phyloP scores from a whole-genome alignment of 2,797 vertebrate genomes.

The Babyrousa celebensis region DNA sequence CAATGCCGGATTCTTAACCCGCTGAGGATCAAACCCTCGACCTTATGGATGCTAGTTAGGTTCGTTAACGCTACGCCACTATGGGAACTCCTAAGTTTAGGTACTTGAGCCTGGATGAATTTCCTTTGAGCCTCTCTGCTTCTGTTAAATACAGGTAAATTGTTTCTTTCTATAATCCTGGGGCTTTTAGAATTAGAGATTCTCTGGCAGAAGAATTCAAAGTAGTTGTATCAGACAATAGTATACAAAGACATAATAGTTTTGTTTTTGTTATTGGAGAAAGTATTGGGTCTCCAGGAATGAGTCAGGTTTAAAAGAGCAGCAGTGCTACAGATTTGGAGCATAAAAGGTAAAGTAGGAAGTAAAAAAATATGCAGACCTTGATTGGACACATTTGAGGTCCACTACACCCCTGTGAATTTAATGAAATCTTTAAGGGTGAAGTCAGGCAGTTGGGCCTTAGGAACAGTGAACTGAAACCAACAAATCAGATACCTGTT shows the following conservation, averaged over 20 bases:
- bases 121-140: neutral
- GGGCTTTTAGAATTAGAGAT: conserved; percentile 21
- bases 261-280: conserved; percentile 28
- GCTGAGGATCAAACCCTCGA: too few species aligned
- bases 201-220: neutral
- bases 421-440: conserved; percentile 15
- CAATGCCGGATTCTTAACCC: too few species aligned
- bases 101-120: neutral
- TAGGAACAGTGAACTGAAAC: conserved; percentile 19
- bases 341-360: neutral
- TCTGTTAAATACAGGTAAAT: conserved; percentile 47
- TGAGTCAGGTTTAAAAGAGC: neutral
- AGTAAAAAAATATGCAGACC: conserved; percentile 12
- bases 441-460: neutral
- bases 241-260: neutral
- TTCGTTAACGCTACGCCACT: too few species aligned
- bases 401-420: neutral
- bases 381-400: neutral
- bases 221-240: neutral
- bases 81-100: neutral
- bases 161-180: conserved; percentile 38
- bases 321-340: conserved; percentile 9
- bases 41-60: too few species aligned
- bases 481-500: neutral
- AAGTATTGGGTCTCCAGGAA: neutral